Base-by-base conservation (phyloP, 2,888 invertebrate species). In the Arrhopalites spinosus region DNA sequence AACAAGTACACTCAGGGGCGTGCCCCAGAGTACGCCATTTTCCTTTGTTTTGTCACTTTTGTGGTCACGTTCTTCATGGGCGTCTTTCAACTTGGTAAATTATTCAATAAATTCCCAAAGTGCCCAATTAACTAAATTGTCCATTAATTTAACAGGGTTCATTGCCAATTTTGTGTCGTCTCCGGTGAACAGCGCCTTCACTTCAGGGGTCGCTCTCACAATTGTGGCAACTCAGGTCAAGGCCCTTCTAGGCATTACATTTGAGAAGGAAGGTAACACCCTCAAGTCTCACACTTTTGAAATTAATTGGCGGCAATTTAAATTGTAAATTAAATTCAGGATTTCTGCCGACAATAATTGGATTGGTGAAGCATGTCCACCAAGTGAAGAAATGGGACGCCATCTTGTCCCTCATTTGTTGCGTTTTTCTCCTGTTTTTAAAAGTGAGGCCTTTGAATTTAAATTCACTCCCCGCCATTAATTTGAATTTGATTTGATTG, bases 171-270 rank as follows among this genome's bases (percentile, higher is more conserved):
- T 95, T 84, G 95, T 95, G 84, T 95, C 95, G 0, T 90, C 94
- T 80, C 95, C 95, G 0, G 94, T 94, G 8, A 94, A 93, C 0
- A 93, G 93, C 17, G 94, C 93, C 0, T 96, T 95, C 85, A 95
- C 95, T 0, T 94, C 95, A 7, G 95, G 95, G 0, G 95, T 95
- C 0, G 95, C 95, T 47, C 91, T 96, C 56, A 95, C 95, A 78
- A 95, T 95, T 76, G 93, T 92, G 2, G 91, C 91, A 20, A 94
- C 94, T 0, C 95, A 95, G 85, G 86, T 95, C 0, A 94, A 94
- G 84, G 91, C 91, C 36, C 85, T 92, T 25, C 85, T 94, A 43
- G 94, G 94, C 0, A 84, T 94, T 25, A 89, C 89, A 81, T 92
- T 93, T 78, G 89, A 89, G 30, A 90, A 93, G 0, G 89, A 90